Percentiles rank a stretch among this genome's conserved stretches.
These are phyloP conservation scores for Mionectes olivaceus DNA, from an alignment of 2,797 vertebrate genomes.

Conservation along the genomic window DNA sequence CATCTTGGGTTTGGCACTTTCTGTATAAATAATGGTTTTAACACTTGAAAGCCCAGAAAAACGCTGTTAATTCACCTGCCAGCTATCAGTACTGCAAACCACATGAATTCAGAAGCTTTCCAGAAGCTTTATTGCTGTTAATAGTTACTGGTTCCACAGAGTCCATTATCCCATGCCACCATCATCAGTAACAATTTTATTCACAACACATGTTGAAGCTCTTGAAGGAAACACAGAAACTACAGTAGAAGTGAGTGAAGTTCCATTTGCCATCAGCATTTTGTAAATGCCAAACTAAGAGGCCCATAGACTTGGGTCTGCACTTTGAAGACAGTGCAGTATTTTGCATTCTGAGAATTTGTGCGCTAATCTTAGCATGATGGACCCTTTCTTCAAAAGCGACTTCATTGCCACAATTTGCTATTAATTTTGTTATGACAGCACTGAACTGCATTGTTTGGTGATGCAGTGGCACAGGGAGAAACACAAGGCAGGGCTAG, in stretches of 20 bases:
- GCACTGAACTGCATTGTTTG: background rate
- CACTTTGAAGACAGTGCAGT: background rate
- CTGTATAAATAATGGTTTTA: background rate
- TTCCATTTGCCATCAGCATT: background rate
- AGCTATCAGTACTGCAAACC: background rate
- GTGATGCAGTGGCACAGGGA: background rate
- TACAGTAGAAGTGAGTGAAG: background rate
- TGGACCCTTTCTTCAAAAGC: background rate
- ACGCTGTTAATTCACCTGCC: background rate
- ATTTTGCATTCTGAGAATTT: background rate
- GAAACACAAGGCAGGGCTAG: background rate
- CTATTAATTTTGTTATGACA: background rate
- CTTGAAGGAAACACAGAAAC: background rate
- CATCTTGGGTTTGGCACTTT: background rate
- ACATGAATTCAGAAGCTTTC: background rate
- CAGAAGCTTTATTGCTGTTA: background rate
- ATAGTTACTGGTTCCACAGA: background rate
- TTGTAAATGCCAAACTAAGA: background rate
- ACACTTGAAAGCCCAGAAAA: background rate
- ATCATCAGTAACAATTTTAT: background rate
- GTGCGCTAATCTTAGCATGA: background rate
- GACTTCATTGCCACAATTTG: background rate
- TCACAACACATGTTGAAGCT: background rate
- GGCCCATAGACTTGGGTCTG: background rate
- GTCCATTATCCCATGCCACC: background rate